A percentile compares a stretch with the other conserved stretches of the same genome.
Evolutionary conservation across 2,113 vertebrate species (phyloP).

Genomic region (Gymnorhina tibicen): DNA sequence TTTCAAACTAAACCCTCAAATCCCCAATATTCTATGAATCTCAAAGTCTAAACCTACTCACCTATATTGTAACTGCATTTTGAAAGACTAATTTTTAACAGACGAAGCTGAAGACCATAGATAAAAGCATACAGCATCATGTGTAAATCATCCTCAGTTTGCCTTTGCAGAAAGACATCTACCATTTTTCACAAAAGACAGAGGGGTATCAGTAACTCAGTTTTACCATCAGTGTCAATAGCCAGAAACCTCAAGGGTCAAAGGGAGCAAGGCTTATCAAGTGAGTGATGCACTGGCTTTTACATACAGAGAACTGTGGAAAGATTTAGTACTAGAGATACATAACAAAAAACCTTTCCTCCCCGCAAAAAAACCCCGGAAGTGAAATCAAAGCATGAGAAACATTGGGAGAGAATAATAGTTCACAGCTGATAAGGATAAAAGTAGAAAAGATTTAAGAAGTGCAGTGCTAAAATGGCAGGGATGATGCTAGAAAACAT

Average conservation of each 20-base stretch:
- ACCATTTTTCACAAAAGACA: neutral
- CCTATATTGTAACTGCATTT: neutral
- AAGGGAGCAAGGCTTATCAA: neutral
- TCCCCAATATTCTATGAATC: neutral
- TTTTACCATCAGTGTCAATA: neutral
- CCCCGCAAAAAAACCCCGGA: neutral
- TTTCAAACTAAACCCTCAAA: neutral
- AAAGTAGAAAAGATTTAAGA: slow-evolving; percentile 4
- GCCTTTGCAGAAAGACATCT: neutral
- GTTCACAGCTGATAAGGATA: neutral
- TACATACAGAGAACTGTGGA: neutral
- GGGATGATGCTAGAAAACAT: neutral
- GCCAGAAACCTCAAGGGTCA: neutral
- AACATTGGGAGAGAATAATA: neutral
- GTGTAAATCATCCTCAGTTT: neutral
- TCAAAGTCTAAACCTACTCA: neutral
- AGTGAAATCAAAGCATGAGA: neutral
- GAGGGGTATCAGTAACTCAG: neutral
- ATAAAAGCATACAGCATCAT: neutral
- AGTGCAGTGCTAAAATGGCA: neutral
- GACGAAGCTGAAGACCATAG: neutral
- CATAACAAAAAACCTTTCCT: neutral
- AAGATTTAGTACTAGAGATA: slow-evolving; percentile 5
- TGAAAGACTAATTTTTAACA: neutral
- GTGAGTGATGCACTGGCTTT: neutral